Evolutionary conservation across 92 coral and sea anemone genomes (phyloP), one percentile per base, ranked within the genome.

Genomic region (Nematostella vectensis): DNA sequence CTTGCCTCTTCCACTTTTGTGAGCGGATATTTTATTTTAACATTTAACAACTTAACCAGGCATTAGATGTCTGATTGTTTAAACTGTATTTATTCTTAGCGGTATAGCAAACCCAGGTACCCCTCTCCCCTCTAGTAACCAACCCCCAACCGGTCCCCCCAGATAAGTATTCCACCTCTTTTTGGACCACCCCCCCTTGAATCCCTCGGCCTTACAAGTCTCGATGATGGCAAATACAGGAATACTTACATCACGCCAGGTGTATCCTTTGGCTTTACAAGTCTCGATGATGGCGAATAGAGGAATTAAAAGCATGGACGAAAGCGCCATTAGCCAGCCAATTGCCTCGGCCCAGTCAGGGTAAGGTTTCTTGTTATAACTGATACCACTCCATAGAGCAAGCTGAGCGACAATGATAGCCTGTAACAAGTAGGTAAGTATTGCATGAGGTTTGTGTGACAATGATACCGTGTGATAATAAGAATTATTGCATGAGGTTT

Each of bases 321-420:
- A 53, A 25, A 81, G 43, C 16, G 97, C 97, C 13, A 85, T 58
- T 13, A 82, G 0, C 95, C 97, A 85, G 29, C 97, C 97, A 20
- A 89, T n/a, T n/a, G 64, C 60, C 71, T 89, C 97, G 12, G 95
- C 95, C 97, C 97, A 85, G 13, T 36, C 74, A 24, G 97, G 95
- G 67, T 89, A 89, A 2, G 77, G 75, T 47, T 72, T 67, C 16
- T 79, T 66, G 53, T 77, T 70, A 31, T 85, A 78, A 0, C 67
- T 55, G 18, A 89, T 56, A 0, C 97, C 95, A 17, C 57, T 13
- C 97, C 97, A 85, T 72, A 76, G 79, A 19, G 38, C 83, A 37
- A 85, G 65, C 23, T 77, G 81, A 6, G 94, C 94, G 1, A 85
- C 36, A 23, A 85, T 85, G 54, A 85, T 85, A 11, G 59, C 55